These are phyloP conservation scores for Sitobion miscanthi DNA, from an alignment of 1,140 invertebrate genomes.

Conservation along the genomic window DNA sequence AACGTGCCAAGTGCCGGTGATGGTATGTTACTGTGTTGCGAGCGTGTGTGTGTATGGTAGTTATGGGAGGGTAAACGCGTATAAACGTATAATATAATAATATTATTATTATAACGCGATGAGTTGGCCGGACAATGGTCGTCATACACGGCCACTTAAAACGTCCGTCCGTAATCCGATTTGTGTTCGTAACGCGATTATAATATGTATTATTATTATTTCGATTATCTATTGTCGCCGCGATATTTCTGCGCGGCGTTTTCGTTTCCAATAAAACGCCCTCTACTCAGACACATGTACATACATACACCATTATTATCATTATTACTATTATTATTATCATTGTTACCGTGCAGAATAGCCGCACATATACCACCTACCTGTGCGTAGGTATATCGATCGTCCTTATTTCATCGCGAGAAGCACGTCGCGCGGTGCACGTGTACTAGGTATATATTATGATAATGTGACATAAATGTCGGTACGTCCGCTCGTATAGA, in stretches of 20 bases:
- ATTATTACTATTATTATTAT: background rate
- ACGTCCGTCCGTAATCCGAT: slow-evolving; percentile 31
- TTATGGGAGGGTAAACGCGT: background rate
- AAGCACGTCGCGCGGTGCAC: background rate
- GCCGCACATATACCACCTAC: too few relatives aligned
- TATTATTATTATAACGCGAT: background rate
- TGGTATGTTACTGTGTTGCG: background rate
- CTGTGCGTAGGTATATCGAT: background rate
- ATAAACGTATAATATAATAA: background rate
- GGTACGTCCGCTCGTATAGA: too few relatives aligned
- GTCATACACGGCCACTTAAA: slow-evolving; percentile 50
- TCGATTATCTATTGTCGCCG: background rate
- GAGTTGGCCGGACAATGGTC: slow-evolving; percentile 14
- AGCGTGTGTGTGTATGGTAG: too few relatives aligned
- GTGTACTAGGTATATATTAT: background rate
- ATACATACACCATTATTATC: background rate
- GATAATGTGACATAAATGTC: background rate
- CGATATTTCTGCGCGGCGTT: background rate
- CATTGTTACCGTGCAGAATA: background rate
- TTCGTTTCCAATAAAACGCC: background rate
- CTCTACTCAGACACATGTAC: background rate
- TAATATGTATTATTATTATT: background rate
- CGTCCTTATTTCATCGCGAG: background rate
- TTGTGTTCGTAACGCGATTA: background rate
- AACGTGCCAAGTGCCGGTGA: background rate